A percentile compares a stretch with the other conserved stretches of the same genome.
Evolutionary conservation across 2,888 invertebrate species (phyloP).

Genomic region (Lycophotia porphyrea): DNA sequence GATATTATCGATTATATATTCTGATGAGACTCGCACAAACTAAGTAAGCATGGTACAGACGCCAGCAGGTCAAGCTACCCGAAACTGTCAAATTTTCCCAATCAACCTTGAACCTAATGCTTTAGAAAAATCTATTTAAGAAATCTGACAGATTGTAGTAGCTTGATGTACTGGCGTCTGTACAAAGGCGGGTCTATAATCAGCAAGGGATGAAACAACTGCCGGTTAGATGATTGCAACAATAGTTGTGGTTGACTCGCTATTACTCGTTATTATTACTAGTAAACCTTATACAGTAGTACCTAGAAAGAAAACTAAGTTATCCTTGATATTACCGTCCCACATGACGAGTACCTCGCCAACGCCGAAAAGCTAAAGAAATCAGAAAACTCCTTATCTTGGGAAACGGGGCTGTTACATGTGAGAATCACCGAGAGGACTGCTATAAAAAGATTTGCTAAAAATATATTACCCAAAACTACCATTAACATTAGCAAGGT

Average conservation of each 20-base stretch:
- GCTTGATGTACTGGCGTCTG: no score
- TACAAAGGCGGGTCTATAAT: not conserved
- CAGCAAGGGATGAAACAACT: not conserved
- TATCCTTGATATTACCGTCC: not conserved
- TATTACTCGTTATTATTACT: not conserved
- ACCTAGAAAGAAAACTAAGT: not conserved
- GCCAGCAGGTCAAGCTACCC: no score
- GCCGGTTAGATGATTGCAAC: not conserved
- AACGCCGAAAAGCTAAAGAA: not conserved
- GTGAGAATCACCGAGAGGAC: not conserved
- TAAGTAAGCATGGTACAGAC: not conserved
- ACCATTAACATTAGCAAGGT: not conserved
- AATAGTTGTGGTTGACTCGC: not conserved
- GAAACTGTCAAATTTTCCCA: no score
- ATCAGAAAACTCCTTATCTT: not conserved
- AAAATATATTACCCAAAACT: not conserved
- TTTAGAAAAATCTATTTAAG: no score
- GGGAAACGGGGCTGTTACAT: not conserved
- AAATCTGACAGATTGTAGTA: no score
- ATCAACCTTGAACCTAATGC: no score
- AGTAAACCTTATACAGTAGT: not conserved
- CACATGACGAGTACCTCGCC: not conserved
- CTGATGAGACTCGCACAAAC: not conserved
- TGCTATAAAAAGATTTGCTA: not conserved
- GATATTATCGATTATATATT: not conserved